Conservation (phyloP, 1,140 invertebrate species). For the Diploscapter pachys region DNA sequence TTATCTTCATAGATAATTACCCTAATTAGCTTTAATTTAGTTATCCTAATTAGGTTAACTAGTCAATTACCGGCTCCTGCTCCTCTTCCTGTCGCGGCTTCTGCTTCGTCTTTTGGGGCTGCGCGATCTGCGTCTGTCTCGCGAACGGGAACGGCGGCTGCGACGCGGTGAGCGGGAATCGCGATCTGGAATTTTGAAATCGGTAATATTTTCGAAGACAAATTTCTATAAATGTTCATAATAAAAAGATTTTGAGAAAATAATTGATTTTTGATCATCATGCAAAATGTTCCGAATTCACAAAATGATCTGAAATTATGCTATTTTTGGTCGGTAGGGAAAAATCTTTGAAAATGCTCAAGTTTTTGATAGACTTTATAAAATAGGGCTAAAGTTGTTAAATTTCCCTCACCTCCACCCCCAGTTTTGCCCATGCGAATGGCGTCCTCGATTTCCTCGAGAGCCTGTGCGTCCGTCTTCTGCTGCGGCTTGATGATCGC, state of each 20-base stretch:
- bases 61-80: constrained; percentile 16
- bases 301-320: not conserved
- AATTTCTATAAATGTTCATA: constrained; percentile 3
- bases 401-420: constrained; percentile 13
- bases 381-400: not conserved
- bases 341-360: not conserved
- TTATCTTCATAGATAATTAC: too few species aligned
- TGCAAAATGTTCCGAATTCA: not conserved
- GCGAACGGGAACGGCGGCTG: constrained; percentile 21
- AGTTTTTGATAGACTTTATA: not conserved
- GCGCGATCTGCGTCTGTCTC: constrained; percentile 21
- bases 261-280: too few species aligned
- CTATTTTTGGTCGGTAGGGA: too few species aligned
- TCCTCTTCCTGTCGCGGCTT: constrained; percentile 18
- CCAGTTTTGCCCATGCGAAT: constrained; percentile 35
- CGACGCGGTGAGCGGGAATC: constrained; percentile 28
- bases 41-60: too few species aligned
- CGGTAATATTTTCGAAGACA: constrained; percentile 20
- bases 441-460: constrained; percentile 58
- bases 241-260: not conserved
- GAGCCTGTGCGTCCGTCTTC: constrained; percentile 57
- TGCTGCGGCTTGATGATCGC: constrained; percentile 57
- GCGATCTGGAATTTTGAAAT: constrained; percentile 7
- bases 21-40: too few species aligned
- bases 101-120: constrained; percentile 15